Conservation (phyloP, 2,888 invertebrate species). For the Euphydryas editha region DNA sequence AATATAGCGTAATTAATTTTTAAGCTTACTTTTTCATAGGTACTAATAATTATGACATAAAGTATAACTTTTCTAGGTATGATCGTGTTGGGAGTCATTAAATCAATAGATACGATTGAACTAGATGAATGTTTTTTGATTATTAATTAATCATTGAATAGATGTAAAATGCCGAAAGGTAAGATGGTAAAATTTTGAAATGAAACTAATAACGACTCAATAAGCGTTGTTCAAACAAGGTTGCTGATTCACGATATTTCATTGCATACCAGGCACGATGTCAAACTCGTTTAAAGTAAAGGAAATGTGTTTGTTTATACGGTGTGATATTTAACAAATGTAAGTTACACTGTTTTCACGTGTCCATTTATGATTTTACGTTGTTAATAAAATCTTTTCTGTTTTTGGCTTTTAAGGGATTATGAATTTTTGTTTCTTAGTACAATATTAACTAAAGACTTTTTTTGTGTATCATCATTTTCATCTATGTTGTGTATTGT, state of each 20-base stretch:
- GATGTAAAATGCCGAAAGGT: background rate
- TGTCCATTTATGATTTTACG: background rate
- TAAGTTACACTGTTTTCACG: background rate
- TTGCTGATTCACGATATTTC: slow-evolving; percentile 27
- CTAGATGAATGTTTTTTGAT: no score
- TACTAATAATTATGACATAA: no score
- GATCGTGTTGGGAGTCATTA: no score
- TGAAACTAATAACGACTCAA: background rate
- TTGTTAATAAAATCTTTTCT: background rate
- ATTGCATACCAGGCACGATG: slow-evolving; percentile 27
- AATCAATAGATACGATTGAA: no score
- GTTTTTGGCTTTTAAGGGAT: background rate
- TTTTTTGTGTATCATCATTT: no score
- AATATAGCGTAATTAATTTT: no score
- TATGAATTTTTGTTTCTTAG: no score
- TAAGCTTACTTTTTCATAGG: no score
- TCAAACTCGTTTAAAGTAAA: slow-evolving; percentile 23
- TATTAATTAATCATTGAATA: no score
- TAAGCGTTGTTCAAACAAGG: slow-evolving; percentile 17
- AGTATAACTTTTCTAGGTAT: no score
- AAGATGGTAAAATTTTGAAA: background rate
- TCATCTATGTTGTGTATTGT: no score
- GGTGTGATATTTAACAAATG: slow-evolving; percentile 22
- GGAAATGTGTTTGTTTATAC: slow-evolving; percentile 26
- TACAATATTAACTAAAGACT: no score